A percentile compares a stretch with the other conserved stretches of the same genome.
Evolutionary conservation across 2,888 invertebrate genomes (phyloP).

Genomic region (Hyposoter didymator): DNA sequence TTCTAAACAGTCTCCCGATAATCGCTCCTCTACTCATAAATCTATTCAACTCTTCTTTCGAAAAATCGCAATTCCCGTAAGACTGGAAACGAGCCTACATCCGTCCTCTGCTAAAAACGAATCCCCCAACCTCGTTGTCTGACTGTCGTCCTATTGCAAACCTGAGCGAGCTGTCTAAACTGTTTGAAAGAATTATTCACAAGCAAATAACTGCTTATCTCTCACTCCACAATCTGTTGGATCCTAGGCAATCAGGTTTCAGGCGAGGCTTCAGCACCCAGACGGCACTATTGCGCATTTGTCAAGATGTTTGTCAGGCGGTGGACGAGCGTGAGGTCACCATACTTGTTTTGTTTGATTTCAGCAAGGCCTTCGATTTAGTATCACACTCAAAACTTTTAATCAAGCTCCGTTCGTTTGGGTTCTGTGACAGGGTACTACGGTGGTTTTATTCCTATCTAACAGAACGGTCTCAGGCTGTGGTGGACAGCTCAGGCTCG

Average conservation of each 20-base stretch:
- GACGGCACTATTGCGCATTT: no score
- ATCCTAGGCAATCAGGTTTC: not conserved
- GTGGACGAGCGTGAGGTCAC: no score
- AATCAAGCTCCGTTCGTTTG: not conserved
- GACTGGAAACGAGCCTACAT: no score
- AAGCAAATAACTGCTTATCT: not conserved
- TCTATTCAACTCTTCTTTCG: conserved; percentile 19
- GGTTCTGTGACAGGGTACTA: not conserved
- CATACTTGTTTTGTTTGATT: no score
- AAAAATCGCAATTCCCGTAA: conserved; percentile 12
- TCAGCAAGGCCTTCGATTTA: no score
- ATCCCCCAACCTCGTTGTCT: no score
- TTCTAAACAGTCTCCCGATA: not conserved
- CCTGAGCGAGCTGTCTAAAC: no score
- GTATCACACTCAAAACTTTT: no score
- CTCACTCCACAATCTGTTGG: not conserved
- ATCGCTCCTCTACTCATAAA: not conserved
- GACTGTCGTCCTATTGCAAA: no score
- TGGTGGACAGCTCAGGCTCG: not conserved
- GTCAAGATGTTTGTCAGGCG: no score
- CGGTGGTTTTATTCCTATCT: conserved; percentile 15
- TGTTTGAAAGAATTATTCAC: conserved; percentile 19
- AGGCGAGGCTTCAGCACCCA: not conserved
- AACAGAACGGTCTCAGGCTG: not conserved
- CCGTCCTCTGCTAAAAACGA: no score